phyloP scores from a whole-genome alignment of 1,140 invertebrate genomes.

The Mercenaria mercenaria region DNA sequence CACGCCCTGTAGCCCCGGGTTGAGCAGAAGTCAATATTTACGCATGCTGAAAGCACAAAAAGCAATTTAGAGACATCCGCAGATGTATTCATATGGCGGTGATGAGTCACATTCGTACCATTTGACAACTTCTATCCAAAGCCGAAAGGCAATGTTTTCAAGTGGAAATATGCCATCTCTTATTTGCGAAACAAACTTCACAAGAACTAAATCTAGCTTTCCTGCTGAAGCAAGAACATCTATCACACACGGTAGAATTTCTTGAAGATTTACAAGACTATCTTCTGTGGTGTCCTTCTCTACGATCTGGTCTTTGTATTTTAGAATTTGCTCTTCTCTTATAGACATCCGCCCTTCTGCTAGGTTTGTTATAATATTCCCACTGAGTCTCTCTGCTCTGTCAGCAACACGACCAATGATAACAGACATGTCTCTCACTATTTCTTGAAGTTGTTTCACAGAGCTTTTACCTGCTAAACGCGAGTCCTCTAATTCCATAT shows the following conservation, averaged over 20 bases:
- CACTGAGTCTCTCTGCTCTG: neutral
- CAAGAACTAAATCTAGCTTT: neutral
- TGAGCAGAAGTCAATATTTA: no score
- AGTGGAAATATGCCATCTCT: slow-evolving; percentile 38
- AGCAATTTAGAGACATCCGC: no score
- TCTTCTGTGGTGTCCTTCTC: no score
- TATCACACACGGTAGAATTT: no score
- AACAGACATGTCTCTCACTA: neutral
- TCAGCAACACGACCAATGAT: neutral
- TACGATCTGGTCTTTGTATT: no score
- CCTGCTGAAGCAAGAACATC: no score
- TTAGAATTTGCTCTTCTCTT: no score
- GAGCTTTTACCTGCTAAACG: neutral
- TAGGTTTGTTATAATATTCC: slow-evolving; percentile 45
- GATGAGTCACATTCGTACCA: no score
- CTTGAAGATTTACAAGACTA: no score
- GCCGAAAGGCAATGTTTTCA: slow-evolving; percentile 48
- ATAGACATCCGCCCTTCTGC: slow-evolving; percentile 54
- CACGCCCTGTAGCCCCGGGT: no score
- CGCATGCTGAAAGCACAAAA: no score
- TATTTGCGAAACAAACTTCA: slow-evolving; percentile 43
- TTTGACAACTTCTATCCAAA: neutral
- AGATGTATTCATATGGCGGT: no score
- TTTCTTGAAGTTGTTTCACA: neutral
- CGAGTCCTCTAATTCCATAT: neutral